These are phyloP conservation scores for Clitarchus hookeri DNA, from an alignment of 2,888 invertebrate genomes.

Conservation along the genomic window DNA sequence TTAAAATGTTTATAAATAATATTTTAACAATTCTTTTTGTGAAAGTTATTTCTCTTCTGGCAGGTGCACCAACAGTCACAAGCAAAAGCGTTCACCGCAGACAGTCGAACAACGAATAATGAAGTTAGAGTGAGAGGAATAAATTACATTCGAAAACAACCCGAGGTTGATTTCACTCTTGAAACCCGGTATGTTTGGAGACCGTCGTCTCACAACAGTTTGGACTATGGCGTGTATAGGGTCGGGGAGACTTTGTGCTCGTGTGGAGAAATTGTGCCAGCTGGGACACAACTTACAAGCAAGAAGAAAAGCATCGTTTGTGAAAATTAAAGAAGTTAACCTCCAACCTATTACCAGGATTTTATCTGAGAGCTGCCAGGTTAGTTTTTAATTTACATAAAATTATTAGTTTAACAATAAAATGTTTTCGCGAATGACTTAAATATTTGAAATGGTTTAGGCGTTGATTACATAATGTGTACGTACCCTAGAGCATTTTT, in stretches of 20 bases:
- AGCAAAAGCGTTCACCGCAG: not conserved
- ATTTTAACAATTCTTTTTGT: not conserved
- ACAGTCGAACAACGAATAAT: not conserved
- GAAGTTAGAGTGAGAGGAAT: conserved; percentile 18
- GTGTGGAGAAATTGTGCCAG: conserved; percentile 82
- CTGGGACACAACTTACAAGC: conserved; percentile 69
- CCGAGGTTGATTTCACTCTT: conserved; percentile 36
- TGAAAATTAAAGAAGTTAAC: conserved; percentile 70
- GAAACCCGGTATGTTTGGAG: conserved; percentile 37
- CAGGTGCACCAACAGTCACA: not conserved
- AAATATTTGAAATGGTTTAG: not conserved
- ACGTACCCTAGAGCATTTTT: not conserved
- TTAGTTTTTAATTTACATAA: conserved; percentile 42
- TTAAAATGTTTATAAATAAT: not conserved
- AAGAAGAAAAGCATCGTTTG: conserved; percentile 69
- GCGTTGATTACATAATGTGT: not conserved
- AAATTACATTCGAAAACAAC: conserved; percentile 34
- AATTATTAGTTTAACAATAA: not conserved
- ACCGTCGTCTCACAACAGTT: conserved; percentile 69
- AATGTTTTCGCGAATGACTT: not conserved
- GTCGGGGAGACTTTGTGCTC: conserved; percentile 81
- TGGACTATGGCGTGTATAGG: conserved; percentile 83
- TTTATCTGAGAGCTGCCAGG: conserved; percentile 56
- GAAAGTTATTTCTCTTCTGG: not conserved
- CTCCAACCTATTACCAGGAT: conserved; percentile 58